Evolutionary conservation across 2,797 vertebrate species (phyloP).

Genomic region (Neoniphon sammara): DNA sequence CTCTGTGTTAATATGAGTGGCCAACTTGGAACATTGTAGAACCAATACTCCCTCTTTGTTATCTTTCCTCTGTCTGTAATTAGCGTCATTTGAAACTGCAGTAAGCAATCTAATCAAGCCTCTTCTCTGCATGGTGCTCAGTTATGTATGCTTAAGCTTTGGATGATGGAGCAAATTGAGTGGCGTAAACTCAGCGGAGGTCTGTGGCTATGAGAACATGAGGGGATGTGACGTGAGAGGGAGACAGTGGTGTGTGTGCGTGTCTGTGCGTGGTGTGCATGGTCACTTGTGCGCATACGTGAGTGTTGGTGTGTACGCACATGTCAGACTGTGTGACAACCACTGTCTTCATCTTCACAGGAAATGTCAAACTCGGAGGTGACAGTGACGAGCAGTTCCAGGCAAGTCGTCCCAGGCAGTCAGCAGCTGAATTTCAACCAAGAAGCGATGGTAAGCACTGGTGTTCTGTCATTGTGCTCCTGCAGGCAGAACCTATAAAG

Average conservation of each 20-base stretch:
- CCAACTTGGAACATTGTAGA: constrained; percentile 54
- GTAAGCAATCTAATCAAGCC: constrained; percentile 53
- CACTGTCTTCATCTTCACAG: constrained; percentile 73
- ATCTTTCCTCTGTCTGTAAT: constrained; percentile 63
- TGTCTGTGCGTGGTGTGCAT: constrained; percentile 20
- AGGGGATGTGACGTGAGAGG: constrained; percentile 6
- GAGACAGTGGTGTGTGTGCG: constrained; percentile 17
- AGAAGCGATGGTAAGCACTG: constrained; percentile 83
- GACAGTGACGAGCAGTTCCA: constrained; percentile 75
- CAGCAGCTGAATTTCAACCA: constrained; percentile 80
- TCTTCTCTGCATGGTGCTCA: constrained; percentile 59
- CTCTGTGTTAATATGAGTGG: constrained; percentile 30
- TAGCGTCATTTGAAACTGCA: constrained; percentile 57
- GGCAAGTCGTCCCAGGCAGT: constrained; percentile 78
- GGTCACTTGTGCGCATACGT: constrained; percentile 19
- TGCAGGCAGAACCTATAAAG: constrained; percentile 21
- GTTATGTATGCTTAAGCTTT: constrained; percentile 55
- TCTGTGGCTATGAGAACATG: constrained; percentile 36
- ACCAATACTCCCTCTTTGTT: constrained; percentile 31
- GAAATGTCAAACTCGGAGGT: constrained; percentile 83
- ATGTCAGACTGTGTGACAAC: constrained; percentile 52
- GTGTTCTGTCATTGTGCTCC: constrained; percentile 38
- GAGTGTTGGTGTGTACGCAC: constrained; percentile 5
- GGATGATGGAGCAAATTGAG: constrained; percentile 47
- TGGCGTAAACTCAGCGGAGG: constrained; percentile 37